Evolutionary conservation across 2,113 vertebrate species (phyloP).

Genomic region (Anoura caudifer): DNA sequence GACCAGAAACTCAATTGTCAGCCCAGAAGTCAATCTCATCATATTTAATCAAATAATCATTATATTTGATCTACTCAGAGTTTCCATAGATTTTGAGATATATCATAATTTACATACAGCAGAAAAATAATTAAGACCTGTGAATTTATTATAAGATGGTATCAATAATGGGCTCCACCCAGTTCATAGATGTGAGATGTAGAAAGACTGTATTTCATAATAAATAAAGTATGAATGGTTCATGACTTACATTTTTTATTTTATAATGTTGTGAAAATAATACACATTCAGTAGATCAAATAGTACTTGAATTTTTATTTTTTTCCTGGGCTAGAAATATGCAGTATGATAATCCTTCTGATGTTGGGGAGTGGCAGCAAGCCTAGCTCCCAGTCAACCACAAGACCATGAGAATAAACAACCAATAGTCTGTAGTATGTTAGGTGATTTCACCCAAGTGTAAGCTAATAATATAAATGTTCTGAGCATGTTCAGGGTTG

Average conservation of each 20-base stretch:
- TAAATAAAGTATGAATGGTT: neutral
- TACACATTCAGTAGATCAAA: neutral
- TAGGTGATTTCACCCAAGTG: neutral
- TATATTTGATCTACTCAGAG: neutral
- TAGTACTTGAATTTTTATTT: neutral
- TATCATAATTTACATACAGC: neutral
- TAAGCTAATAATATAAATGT: neutral
- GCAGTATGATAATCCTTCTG: neutral
- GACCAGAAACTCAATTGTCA: neutral
- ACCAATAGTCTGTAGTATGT: neutral
- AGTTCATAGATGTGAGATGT: neutral
- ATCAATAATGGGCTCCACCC: neutral
- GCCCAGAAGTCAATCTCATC: neutral
- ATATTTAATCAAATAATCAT: neutral
- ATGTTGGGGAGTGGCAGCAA: neutral
- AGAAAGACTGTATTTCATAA: neutral
- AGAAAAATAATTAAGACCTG: neutral
- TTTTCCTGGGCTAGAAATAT: neutral
- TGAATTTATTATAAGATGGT: neutral
- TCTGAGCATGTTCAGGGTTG: neutral
- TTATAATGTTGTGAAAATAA: neutral
- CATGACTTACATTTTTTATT: neutral
- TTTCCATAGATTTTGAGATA: neutral
- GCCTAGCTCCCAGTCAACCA: neutral
- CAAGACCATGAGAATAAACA: neutral